Base-by-base conservation (phyloP, 64 coral and sea anemone species). In the Catalaphyllia jardinei region DNA sequence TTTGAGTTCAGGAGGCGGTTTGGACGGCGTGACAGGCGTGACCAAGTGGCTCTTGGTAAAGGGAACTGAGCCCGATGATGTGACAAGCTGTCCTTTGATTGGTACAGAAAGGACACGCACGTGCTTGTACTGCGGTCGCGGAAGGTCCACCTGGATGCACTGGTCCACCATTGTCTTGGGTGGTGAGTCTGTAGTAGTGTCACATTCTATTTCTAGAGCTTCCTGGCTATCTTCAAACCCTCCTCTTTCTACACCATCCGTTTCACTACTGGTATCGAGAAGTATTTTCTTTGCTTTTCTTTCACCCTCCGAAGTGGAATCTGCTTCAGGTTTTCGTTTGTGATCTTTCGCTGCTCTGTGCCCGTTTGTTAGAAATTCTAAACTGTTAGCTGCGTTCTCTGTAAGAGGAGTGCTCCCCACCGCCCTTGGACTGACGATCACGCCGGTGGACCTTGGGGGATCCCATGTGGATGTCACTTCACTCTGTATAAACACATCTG, bases 1-100 rank as follows among this genome's bases (percentile, higher is more conserved):
- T 63, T 92, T 78, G 30, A 92, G 94, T 76, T 99, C 97, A 31
- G 79, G 57, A 42, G 93, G 81, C 19, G 97, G 97, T 88, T 83
- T 93, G 17, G 92, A 83, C 30, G 97, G 97, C 24, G 94, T 86
- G n/a, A 91, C 87, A 67, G 97, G 97, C 52, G 91, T 90, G 46
- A 99, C 84, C 77, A 95, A 80, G 86, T 97, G 95, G 39, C 89
- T 97, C 81, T 97, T 97, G 33, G 95, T 97, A 82, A 97, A 97
- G 20, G 88, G 88, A 65, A 97, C 83, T 10, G 95, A 79, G 28
- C 91, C 69, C 31, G 76, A 86, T 60, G 84, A 80, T 7, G 95
- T 97, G 30, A 87, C 86, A 46, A 97, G 76, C 86, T 97, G 92
- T 54, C 91, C 95, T 65, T 93, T 89, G 63, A 97, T 90, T 50